phyloP scores from a whole-genome alignment of 2,113 vertebrate genomes.

The Dicrurus megarhynchus region DNA sequence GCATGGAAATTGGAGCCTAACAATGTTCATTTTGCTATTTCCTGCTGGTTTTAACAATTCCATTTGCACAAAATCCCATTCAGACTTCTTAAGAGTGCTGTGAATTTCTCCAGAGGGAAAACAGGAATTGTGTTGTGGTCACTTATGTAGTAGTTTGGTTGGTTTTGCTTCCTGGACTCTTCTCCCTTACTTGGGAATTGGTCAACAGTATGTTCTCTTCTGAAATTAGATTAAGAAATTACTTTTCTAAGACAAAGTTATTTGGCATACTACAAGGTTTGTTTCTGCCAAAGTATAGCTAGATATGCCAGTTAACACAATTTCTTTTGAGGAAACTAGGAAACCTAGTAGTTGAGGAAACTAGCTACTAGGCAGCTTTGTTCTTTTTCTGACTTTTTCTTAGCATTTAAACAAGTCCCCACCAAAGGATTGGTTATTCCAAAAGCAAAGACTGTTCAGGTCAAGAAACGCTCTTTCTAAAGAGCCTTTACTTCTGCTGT shows the following conservation, averaged over 20 bases:
- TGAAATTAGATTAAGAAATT: slow-evolving; percentile 1
- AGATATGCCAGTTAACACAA: background rate
- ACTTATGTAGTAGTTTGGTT: background rate
- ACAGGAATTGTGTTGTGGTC: background rate
- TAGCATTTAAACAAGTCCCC: background rate
- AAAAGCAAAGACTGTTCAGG: background rate
- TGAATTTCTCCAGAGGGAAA: slow-evolving; percentile 17
- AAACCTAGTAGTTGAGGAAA: too few relatives aligned
- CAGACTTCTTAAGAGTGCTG: background rate
- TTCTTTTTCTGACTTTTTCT: background rate
- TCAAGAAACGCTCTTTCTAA: background rate
- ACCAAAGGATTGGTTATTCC: background rate
- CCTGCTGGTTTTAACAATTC: background rate
- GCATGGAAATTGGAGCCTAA: background rate
- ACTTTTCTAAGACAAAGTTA: background rate
- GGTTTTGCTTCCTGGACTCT: background rate
- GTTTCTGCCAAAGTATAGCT: background rate
- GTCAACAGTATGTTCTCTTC: background rate
- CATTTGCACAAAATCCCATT: background rate
- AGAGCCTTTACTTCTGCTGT: background rate
- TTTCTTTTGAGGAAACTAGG: background rate
- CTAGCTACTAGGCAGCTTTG: background rate
- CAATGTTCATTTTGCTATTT: background rate
- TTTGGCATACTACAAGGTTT: background rate
- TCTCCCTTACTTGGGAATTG: background rate